Base-by-base conservation (phyloP, 2,113 vertebrate genomes). In the Cyprinus carpio region DNA sequence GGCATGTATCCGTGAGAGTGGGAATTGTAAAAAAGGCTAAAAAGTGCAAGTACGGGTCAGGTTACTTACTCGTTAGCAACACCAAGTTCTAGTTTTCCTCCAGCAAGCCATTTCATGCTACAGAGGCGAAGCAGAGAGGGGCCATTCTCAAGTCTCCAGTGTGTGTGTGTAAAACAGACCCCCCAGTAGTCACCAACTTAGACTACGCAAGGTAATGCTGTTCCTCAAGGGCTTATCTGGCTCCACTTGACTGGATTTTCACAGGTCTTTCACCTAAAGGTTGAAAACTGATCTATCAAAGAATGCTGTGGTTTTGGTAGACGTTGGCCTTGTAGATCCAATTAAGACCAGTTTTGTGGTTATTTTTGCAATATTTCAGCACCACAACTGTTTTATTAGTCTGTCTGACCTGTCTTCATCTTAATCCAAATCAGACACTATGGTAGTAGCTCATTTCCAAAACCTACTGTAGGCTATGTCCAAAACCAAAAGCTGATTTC, bases 171-270 rank as follows among this genome's bases (percentile, higher is more conserved):
- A 89, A 92, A 89, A 12, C 78, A 84, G 91, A 92, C 92, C 92
- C 90, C 92, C 92, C 91, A 84, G 88, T 90, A 88, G 90, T 91
- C 81, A 90, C 87, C 87, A 87, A 88, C 78, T 81, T 27, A 88
- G 90, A 88, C 74, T 87, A 84, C 71, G 77, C 69, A 2, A 84
- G 84, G 86, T 90, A 90, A 91, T 90, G 87, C 87, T 86, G 90
- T 90, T 86, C 91, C 90, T 89, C 85, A 87, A 87, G 88, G 88
- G 83, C 90, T 91, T 87, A 92, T 92, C 92, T 89, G 88, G 88
- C 83, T 91, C 76, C 90, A 90, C 89, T 92, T 91, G 90, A 91
- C 87, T 90, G 76, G 90, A 85, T 87, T 43, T 64, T 87, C 81
- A 83, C 71, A 87, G 54, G 88, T 85, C 88, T 86, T 79, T 72